These are phyloP conservation scores for Thamnophis sirtalis DNA, from an alignment of 2,113 vertebrate species.

Conservation along the genomic window DNA sequence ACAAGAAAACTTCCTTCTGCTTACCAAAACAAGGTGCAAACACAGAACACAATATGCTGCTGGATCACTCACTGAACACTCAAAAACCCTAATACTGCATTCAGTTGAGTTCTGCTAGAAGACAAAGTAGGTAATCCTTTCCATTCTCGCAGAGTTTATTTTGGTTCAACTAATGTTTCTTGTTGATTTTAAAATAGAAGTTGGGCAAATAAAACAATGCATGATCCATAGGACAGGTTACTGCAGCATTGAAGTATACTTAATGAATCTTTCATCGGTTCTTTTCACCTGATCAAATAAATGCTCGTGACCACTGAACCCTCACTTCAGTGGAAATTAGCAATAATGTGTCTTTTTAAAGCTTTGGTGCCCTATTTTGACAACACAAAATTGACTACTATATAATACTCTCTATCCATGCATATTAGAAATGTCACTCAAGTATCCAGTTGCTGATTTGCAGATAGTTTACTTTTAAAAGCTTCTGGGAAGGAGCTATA, in stretches of 20 bases:
- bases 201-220: not conserved
- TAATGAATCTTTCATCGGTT: constrained; percentile 66
- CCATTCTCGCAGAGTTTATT: not conserved
- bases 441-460: constrained; percentile 18
- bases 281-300: constrained; percentile 61
- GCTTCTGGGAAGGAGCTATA: constrained; percentile 3
- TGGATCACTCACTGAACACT: not conserved
- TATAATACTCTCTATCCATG: not conserved
- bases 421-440: constrained; percentile 15
- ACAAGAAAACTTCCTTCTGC: not conserved
- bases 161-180: not conserved
- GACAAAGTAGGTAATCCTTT: not conserved
- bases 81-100: not conserved
- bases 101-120: not conserved
- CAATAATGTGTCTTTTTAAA: constrained; percentile 4
- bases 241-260: constrained; percentile 62
- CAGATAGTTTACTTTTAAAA: constrained; percentile 14
- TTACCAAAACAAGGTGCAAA: not conserved
- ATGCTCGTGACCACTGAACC: constrained; percentile 61
- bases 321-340: constrained; percentile 36
- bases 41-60: not conserved
- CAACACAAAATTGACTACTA: constrained; percentile 12
- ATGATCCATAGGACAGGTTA: constrained; percentile 41
- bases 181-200: not conserved
- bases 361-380: not conserved